phyloP scores from a whole-genome alignment of 2,888 invertebrate genomes.

The Dinocampus coccinellae region DNA sequence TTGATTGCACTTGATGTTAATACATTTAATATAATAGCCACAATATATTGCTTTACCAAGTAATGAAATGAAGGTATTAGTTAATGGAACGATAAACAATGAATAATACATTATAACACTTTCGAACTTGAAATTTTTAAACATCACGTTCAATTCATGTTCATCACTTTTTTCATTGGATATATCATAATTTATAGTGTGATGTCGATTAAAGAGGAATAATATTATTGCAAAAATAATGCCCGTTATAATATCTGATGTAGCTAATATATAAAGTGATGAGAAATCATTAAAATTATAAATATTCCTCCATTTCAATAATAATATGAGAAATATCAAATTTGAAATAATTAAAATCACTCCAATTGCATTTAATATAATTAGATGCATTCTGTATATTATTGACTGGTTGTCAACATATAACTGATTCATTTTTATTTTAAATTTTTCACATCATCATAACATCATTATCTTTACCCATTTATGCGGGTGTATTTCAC shows the following conservation, averaged over 20 bases:
- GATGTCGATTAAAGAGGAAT: slow-evolving; percentile 44
- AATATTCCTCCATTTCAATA: slow-evolving; percentile 48
- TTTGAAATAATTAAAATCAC: slow-evolving; percentile 53
- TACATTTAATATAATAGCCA: slow-evolving; percentile 42
- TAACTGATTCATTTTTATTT: neutral
- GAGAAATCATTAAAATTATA: slow-evolving; percentile 46
- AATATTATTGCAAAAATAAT: slow-evolving; percentile 46
- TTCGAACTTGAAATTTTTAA: slow-evolving; percentile 47
- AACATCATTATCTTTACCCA: too few relatives aligned
- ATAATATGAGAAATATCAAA: slow-evolving; percentile 49
- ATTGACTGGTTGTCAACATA: neutral
- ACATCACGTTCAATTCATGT: slow-evolving; percentile 8
- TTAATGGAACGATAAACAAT: slow-evolving; percentile 60
- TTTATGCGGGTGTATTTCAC: neutral
- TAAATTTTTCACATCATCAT: neutral
- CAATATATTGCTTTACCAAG: slow-evolving; percentile 55
- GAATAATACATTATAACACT: slow-evolving; percentile 57
- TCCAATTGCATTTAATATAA: slow-evolving; percentile 49
- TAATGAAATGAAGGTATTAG: slow-evolving; percentile 62
- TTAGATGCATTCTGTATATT: slow-evolving; percentile 51
- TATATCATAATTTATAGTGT: neutral
- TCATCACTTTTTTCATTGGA: slow-evolving; percentile 20
- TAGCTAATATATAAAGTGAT: slow-evolving; percentile 51
- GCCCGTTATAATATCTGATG: slow-evolving; percentile 57
- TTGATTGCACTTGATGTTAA: slow-evolving; percentile 42